Evolutionary conservation across 53 echinoderm and acorn worm species (phyloP).

Genomic region (Paelopatides confundens): DNA sequence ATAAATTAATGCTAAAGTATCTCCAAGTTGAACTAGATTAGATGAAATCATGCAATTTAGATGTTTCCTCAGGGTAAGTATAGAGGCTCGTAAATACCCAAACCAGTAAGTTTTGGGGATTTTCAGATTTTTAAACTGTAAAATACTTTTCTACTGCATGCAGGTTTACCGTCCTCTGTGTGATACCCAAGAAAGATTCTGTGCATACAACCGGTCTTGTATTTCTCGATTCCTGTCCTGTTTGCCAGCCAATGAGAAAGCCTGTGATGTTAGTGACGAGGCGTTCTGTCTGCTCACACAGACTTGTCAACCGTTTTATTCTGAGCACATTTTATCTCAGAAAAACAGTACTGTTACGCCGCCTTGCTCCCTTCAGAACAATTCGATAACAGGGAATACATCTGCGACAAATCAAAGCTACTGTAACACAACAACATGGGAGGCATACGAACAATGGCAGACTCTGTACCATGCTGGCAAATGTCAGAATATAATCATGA

Average conservation of each 20-base stretch:
- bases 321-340: slow-evolving; percentile 42
- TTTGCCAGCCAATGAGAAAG: slow-evolving; percentile 62
- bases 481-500: not conserved
- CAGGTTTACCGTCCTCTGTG: slow-evolving; percentile 81
- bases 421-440: slow-evolving; percentile 43
- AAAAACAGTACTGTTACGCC: slow-evolving; percentile 38
- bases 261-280: slow-evolving; percentile 54
- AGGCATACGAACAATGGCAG: slow-evolving; percentile 35
- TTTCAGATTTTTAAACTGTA: too few relatives aligned
- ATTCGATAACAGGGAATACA: not conserved
- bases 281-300: slow-evolving; percentile 67
- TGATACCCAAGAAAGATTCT: slow-evolving; percentile 68
- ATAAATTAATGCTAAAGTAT: too few relatives aligned
- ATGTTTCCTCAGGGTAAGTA: too few relatives aligned
- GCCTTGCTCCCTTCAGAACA: slow-evolving; percentile 42
- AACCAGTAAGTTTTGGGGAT: too few relatives aligned
- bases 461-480: slow-evolving; percentile 14
- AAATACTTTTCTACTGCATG: not conserved
- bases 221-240: slow-evolving; percentile 66
- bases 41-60: too few relatives aligned
- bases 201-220: slow-evolving; percentile 73
- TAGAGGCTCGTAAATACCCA: too few relatives aligned
- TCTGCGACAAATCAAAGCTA: slow-evolving; percentile 14
- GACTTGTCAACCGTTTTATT: slow-evolving; percentile 71
- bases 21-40: too few relatives aligned